These are phyloP conservation scores for Physocephala rufipes DNA, from an alignment of 2,888 invertebrate species.

Conservation along the genomic window DNA sequence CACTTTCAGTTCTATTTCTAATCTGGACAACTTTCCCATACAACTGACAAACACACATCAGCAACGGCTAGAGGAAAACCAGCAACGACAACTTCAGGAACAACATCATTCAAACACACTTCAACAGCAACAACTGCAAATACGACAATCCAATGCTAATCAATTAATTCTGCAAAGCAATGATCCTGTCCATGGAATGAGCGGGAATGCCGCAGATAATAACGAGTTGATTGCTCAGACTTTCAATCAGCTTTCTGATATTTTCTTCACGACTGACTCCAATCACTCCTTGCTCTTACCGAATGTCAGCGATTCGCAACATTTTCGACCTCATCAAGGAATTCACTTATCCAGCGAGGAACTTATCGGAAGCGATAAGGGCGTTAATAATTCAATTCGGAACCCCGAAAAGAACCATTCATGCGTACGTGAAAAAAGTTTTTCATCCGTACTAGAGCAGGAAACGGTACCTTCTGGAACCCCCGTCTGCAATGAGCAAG, in stretches of 20 bases:
- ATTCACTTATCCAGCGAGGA: constrained; percentile 53
- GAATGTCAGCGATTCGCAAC: constrained; percentile 47
- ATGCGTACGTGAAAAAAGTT: constrained; percentile 58
- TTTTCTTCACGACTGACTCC: constrained; percentile 64
- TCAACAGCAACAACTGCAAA: constrained; percentile 55
- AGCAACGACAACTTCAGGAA: constrained; percentile 50
- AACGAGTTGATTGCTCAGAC: constrained; percentile 59
- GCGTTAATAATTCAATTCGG: constrained; percentile 58
- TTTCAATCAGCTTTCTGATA: constrained; percentile 59
- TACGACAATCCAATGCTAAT: constrained; percentile 35
- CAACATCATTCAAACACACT: constrained; percentile 53
- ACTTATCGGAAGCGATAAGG: constrained; percentile 56
- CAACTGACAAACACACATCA: constrained; percentile 56
- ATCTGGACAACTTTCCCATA: constrained; percentile 65
- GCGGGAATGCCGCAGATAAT: constrained; percentile 57
- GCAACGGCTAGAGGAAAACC: constrained; percentile 52
- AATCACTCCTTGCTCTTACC: constrained; percentile 61
- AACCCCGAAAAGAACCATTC: constrained; percentile 58
- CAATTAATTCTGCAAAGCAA: constrained; percentile 55
- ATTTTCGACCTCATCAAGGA: constrained; percentile 42
- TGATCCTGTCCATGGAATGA: constrained; percentile 56
- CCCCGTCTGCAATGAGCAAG: constrained; percentile 51
- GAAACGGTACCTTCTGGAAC: constrained; percentile 46
- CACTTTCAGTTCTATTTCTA: constrained; percentile 66
- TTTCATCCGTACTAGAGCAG: constrained; percentile 62